A percentile compares a stretch with the other conserved stretches of the same genome.
These are phyloP conservation scores for Gari tellinella DNA, from an alignment of 2,888 invertebrate genomes.

Conservation along the genomic window DNA sequence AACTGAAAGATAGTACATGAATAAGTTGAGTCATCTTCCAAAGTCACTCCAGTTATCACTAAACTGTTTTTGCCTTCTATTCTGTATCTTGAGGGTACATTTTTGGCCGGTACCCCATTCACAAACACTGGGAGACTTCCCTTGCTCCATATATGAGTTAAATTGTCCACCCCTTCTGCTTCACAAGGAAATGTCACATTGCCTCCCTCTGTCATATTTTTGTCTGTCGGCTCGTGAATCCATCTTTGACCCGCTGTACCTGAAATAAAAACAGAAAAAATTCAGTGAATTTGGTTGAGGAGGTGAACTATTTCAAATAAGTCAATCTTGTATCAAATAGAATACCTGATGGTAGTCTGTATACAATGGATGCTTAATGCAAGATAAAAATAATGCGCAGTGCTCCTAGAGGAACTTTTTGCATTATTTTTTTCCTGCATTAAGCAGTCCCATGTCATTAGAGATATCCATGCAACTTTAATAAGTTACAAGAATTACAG, in stretches of 20 bases:
- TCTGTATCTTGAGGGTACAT: conserved; percentile 41
- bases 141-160: conserved; percentile 54
- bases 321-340: too few species aligned
- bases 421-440: too few species aligned
- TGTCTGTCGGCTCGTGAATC: conserved; percentile 37
- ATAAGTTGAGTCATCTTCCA: conserved; percentile 62
- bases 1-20: conserved; percentile 62
- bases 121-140: conserved; percentile 56
- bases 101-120: conserved; percentile 35
- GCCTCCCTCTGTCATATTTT: conserved; percentile 46
- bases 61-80: conserved; percentile 61
- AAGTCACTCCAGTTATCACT: conserved; percentile 58
- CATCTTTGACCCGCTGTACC: conserved; percentile 27
- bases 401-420: too few species aligned
- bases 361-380: too few species aligned
- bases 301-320: too few species aligned
- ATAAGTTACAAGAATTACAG: too few species aligned
- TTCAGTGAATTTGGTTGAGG: too few species aligned
- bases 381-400: too few species aligned
- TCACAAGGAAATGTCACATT: conserved; percentile 60
- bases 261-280: too few species aligned
- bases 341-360: too few species aligned
- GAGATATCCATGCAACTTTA: too few species aligned
- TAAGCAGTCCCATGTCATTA: too few species aligned
- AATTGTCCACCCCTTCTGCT: conserved; percentile 17